Base-by-base conservation (phyloP, 2,113 vertebrate genomes). In the Seriola rivoliana region DNA sequence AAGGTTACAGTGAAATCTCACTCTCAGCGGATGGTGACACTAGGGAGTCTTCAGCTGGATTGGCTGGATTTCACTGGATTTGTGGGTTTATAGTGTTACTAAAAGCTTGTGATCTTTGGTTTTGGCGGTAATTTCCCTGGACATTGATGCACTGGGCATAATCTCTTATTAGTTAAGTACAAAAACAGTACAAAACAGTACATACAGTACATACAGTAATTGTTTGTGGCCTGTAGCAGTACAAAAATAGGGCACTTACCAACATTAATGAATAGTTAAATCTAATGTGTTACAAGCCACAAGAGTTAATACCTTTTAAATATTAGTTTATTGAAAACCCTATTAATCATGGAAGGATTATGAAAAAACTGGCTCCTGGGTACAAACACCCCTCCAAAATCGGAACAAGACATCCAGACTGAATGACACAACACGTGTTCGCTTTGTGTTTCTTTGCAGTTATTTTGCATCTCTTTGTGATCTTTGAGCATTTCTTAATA, bases 21-120 rank as follows among this genome's bases (percentile, higher is more conserved):
- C 70, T 80, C 62, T 77, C 84, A 21, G 71, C 1, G 75, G 78
- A 80, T 57, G n/a, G 69, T 75, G 76, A 82, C 85, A 71, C 79
- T 8, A 40, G 75, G 79, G 82, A 78, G 70, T 78, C 29, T 11
- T 85, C 80, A 69, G 65, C 34, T 82, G 81, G 65, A 87, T 87
- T 85, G 80, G 63, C 71, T 78, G 76, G 83, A 89, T 88, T 86
- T 90, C 46, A 78, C 16, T 73, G 84, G 85, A 86, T 91, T 85
- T 90, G 50, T 32, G 71, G 70, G 70, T 82, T 88, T 84, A 76
- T 62, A 80, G 75, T 3, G 48, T 87, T 63, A 87, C 75, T 82
- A 74, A 87, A 79, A 71, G 78, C 80, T 69, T 74, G 52, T 76
- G 75, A 86, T 87, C 71, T 36, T 23, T 58, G 19, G 42, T 75